These are phyloP conservation scores for Maccullochella peelii DNA, from an alignment of 2,113 vertebrate species.

Conservation along the genomic window DNA sequence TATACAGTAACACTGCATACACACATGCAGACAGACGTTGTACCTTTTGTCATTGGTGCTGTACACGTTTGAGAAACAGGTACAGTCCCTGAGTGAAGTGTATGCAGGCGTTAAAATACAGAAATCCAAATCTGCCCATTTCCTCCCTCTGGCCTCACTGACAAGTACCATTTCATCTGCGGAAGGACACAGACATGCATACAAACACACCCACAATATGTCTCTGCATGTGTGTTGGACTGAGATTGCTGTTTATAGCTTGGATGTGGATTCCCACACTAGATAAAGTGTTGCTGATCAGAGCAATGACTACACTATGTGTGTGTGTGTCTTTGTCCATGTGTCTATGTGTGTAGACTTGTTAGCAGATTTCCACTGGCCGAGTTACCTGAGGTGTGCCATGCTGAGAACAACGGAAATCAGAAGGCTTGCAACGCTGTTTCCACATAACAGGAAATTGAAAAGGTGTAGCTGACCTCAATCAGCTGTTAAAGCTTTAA, in stretches of 20 bases:
- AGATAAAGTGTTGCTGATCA: constrained; percentile 29
- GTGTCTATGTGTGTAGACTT: constrained; percentile 21
- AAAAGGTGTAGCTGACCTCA: constrained; percentile 12
- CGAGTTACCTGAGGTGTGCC: neutral
- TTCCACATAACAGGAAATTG: constrained; percentile 13
- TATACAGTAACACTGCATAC: neutral
- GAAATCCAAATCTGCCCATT: constrained; percentile 7
- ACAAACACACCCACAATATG: constrained; percentile 35
- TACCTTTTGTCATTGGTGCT: constrained; percentile 11
- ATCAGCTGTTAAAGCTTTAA: constrained; percentile 2
- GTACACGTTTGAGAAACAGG: constrained; percentile 3
- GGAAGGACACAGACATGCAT: constrained; percentile 30
- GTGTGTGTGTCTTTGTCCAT: neutral
- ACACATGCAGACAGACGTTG: neutral
- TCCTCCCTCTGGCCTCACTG: constrained; percentile 22
- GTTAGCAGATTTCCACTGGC: constrained; percentile 11
- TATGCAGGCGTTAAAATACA: neutral
- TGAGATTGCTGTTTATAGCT: constrained; percentile 39
- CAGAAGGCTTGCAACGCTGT: neutral
- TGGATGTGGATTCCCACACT: constrained; percentile 47
- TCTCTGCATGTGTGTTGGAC: constrained; percentile 29
- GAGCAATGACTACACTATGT: neutral
- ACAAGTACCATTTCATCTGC: constrained; percentile 6
- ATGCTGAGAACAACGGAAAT: constrained; percentile 4
- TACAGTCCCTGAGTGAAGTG: neutral